Conservation (phyloP, 2,888 invertebrate species). For the Dastarcus helophoroides region DNA sequence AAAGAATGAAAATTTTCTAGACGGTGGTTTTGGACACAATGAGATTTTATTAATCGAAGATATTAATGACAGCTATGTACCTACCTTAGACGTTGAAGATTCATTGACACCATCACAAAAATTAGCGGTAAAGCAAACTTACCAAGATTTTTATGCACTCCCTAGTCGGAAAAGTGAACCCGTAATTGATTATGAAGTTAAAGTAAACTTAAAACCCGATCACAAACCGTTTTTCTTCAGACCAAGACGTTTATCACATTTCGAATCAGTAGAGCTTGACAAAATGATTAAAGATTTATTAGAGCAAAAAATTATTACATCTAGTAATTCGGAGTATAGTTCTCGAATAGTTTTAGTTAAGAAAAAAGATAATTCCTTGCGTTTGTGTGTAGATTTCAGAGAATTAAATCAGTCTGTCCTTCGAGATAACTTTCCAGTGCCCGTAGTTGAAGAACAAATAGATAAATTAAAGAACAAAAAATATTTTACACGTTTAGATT, state of each 20-base stretch:
- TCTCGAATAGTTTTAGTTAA: slow-evolving; percentile 18
- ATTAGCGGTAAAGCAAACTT: no score
- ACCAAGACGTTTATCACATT: slow-evolving; percentile 14
- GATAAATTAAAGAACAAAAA: slow-evolving; percentile 15
- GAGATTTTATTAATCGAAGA: no score
- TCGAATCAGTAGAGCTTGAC: slow-evolving; percentile 13
- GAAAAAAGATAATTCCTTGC: slow-evolving; percentile 20
- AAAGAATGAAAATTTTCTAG: no score
- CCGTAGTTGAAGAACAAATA: slow-evolving; percentile 21
- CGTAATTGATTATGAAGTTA: no score
- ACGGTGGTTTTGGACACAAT: no score
- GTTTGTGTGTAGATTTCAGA: slow-evolving; percentile 23
- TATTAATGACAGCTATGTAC: no score
- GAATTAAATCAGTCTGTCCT: slow-evolving; percentile 19
- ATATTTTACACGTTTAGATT: slow-evolving; percentile 15
- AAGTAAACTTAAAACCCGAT: slow-evolving; percentile 12
- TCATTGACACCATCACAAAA: no score
- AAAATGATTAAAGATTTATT: slow-evolving; percentile 14
- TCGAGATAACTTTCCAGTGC: slow-evolving; percentile 19
- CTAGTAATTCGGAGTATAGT: slow-evolving; percentile 21
- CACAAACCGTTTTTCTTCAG: slow-evolving; percentile 11
- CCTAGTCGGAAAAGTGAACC: no score
- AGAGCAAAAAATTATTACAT: slow-evolving; percentile 13
- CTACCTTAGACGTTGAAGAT: no score
- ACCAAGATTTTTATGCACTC: no score